Percentiles rank a stretch among this genome's conserved stretches.
Evolutionary conservation across 1,140 invertebrate genomes (phyloP).

Genomic region (Schlechtendalia chinensis): DNA sequence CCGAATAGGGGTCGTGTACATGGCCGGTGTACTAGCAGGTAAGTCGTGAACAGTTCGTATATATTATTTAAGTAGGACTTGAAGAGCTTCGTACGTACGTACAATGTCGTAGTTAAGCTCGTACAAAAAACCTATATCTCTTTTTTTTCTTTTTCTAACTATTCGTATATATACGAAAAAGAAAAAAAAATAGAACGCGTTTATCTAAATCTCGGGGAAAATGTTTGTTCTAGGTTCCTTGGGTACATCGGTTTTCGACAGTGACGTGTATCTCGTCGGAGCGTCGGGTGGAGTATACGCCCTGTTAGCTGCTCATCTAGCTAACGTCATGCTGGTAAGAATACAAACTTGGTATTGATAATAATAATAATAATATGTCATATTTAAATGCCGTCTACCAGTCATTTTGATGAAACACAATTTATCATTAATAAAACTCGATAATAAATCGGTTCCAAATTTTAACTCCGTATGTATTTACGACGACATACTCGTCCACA

Average conservation of each 20-base stretch:
- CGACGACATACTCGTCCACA: too few species aligned
- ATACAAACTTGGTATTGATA: too few species aligned
- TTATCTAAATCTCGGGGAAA: background rate
- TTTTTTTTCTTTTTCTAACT: background rate
- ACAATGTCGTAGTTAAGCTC: background rate
- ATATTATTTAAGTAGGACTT: slow-evolving; percentile 1
- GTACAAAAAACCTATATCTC: too few species aligned
- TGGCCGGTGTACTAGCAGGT: slow-evolving; percentile 89
- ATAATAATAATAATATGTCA: too few species aligned
- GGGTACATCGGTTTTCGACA: slow-evolving; percentile 92
- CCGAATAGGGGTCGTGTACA: slow-evolving; percentile 86
- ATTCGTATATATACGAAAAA: too few species aligned
- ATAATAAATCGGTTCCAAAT: too few species aligned
- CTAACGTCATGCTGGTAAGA: slow-evolving; percentile 79
- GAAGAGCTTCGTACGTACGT: background rate
- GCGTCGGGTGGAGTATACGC: slow-evolving; percentile 94
- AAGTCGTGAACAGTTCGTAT: too few species aligned
- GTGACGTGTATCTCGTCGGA: slow-evolving; percentile 87
- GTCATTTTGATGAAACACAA: too few species aligned
- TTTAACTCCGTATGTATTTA: too few species aligned
- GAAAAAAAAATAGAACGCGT: background rate
- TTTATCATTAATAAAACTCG: too few species aligned
- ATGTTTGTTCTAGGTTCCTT: slow-evolving; percentile 67
- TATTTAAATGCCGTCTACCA: background rate
- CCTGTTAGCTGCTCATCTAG: slow-evolving; percentile 87